Base-by-base conservation (phyloP, 2,888 invertebrate genomes). In the Ametastegia equiseti region DNA sequence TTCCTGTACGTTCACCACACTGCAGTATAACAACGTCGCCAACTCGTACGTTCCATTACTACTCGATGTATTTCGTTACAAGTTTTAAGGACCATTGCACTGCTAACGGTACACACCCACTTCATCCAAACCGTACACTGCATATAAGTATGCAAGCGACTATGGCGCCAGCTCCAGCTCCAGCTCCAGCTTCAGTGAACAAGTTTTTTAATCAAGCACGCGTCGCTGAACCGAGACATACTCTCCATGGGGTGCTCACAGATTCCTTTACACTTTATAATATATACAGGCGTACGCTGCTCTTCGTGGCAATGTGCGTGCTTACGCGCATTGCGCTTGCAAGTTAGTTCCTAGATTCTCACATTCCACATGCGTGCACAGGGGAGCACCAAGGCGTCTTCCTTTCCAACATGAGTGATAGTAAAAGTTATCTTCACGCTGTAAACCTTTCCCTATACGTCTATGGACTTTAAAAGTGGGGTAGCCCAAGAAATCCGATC, bases 161-260 rank as follows among this genome's bases (percentile, higher is more conserved):
- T 30, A 15, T 15, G 30, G 30, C 30, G 60, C 60, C 11, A 23
- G 30, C 60, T 19, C 30, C 23, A 23, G 19, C 54, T 19, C 30
- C 23, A 23, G 19, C 54, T 13, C 11, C 27, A 30, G 30, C 13
- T 30, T 60, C 60, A 30, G 30, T 30, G 30, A 60, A 60, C 60
- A 60, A 60, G 30, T 60, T 60, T 60, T 60, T 60, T 60, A 60
- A 60, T 60, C 60, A 60, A 13, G 60, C 60, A 60, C 60, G 30
- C 60, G 60, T 60, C 60, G 60, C 30, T 60, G 60, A 60, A 60
- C 30, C 30, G 60, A 19, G 30, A 60, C 60, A 67, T 67, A 39
- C 67, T 36, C 39, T 39, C 11, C 67, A 39, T 39, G 39, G 36
- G 39, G 30, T 60, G 60, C 67, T 3, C 36, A 67, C 67, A 39